Conservation (phyloP, 2,888 invertebrate genomes). For the Trisateles emortualis region DNA sequence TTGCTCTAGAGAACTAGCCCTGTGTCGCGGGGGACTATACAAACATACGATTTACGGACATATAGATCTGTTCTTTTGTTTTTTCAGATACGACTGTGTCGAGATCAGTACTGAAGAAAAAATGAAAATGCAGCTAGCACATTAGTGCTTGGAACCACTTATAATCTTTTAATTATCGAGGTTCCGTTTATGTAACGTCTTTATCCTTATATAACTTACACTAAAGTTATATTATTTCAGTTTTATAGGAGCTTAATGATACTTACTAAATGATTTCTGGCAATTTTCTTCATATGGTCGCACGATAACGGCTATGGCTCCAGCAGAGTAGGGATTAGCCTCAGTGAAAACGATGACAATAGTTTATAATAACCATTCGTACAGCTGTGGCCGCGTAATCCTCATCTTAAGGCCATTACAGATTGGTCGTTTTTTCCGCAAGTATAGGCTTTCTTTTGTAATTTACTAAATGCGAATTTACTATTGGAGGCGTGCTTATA, state of each 20-base stretch:
- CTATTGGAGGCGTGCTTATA: no score
- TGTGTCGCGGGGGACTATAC: no score
- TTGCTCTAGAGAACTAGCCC: no score
- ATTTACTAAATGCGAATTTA: no score
- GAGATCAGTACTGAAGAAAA: neutral
- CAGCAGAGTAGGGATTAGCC: constrained; percentile 29
- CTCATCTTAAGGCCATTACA: constrained; percentile 16
- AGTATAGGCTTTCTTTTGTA: neutral
- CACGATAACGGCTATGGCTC: constrained; percentile 26
- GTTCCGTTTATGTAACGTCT: neutral
- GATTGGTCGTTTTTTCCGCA: neutral
- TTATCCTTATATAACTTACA: neutral
- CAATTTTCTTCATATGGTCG: constrained; percentile 10
- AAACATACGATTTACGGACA: no score
- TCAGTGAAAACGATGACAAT: constrained; percentile 2
- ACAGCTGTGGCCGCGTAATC: constrained; percentile 42
- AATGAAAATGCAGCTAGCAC: neutral
- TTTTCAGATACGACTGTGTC: neutral
- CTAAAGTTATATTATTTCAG: constrained; percentile 3
- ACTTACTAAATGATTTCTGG: constrained; percentile 1
- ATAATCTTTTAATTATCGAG: constrained; percentile 5
- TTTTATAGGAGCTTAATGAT: constrained; percentile 4
- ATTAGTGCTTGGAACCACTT: neutral
- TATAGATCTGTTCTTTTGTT: neutral
- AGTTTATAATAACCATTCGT: constrained; percentile 21